A percentile compares a stretch with the other conserved stretches of the same genome.
phyloP scores from a whole-genome alignment of 2,888 invertebrate species.

The Druceiella hillmani region DNA sequence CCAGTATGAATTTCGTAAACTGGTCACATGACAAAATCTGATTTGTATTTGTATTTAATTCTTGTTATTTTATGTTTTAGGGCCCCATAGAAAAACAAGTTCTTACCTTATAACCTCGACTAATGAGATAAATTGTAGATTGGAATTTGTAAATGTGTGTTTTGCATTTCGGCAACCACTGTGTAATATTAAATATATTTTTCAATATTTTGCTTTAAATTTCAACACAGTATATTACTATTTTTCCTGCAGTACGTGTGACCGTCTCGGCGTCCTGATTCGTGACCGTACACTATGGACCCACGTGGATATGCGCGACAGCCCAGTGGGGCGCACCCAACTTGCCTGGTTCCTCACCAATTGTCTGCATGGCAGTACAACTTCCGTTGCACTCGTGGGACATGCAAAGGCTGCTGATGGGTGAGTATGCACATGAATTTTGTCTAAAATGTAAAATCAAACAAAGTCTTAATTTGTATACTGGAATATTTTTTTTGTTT shows the following conservation, averaged over 20 bases:
- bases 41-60: no score
- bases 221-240: slow-evolving; percentile 6
- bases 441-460: no score
- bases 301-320: slow-evolving; percentile 38
- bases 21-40: no score
- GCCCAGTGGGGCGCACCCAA: slow-evolving; percentile 30
- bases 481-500: no score
- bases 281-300: slow-evolving; percentile 52
- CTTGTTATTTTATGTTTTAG: no score
- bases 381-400: slow-evolving; percentile 30
- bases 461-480: no score
- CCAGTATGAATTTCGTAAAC: no score
- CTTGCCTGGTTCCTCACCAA: slow-evolving; percentile 38
- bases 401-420: slow-evolving; percentile 30
- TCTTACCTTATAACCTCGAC: no score
- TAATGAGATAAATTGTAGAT: no score
- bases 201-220: slow-evolving; percentile 8
- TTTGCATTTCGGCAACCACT: not conserved
- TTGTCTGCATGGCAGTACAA: slow-evolving; percentile 39
- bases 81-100: no score
- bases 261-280: slow-evolving; percentile 39
- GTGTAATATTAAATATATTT: not conserved
- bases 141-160: no score
- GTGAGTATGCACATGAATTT: slow-evolving; percentile 25
- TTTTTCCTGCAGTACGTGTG: slow-evolving; percentile 37